Evolutionary conservation across 2,113 vertebrate species (phyloP).

Genomic region (Dasyprocta punctata): DNA sequence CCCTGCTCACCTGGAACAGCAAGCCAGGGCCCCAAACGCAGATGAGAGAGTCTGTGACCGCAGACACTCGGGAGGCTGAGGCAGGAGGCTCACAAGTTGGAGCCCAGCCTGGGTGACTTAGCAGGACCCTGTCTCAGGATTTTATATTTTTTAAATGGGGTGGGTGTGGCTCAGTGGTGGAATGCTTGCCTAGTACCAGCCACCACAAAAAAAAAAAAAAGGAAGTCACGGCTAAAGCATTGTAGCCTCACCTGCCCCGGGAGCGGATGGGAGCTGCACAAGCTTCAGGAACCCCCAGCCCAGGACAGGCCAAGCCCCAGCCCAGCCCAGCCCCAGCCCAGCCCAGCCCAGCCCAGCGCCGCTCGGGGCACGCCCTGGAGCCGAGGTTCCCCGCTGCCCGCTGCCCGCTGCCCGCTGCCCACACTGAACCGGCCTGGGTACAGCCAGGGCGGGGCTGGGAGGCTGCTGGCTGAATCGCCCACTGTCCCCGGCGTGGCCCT

Average conservation of each 20-base stretch:
- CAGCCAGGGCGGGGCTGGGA: slow-evolving; percentile 79
- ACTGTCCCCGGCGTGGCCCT: slow-evolving; percentile 74
- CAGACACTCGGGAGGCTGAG: neutral
- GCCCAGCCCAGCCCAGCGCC: slow-evolving; percentile 13
- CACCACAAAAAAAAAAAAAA: too few relatives aligned
- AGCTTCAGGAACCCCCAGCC: neutral
- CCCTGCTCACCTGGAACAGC: neutral
- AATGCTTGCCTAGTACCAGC: neutral
- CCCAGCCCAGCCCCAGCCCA: neutral
- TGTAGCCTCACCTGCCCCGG: neutral
- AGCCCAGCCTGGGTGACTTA: neutral
- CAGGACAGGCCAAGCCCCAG: neutral
- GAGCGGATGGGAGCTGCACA: neutral
- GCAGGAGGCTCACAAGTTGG: neutral
- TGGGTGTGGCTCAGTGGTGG: neutral
- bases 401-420: slow-evolving; percentile 75
- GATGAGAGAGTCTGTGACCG: neutral
- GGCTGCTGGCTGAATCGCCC: slow-evolving; percentile 81
- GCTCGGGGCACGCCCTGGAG: neutral
- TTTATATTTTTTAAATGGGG: neutral
- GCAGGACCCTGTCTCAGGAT: neutral
- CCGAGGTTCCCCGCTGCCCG: slow-evolving; percentile 66
- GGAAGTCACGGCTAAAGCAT: neutral
- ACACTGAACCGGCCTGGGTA: slow-evolving; percentile 58
- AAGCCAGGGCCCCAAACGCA: neutral